phyloP scores from a whole-genome alignment of 2,113 vertebrate species.

The Herpailurus yagouaroundi region DNA sequence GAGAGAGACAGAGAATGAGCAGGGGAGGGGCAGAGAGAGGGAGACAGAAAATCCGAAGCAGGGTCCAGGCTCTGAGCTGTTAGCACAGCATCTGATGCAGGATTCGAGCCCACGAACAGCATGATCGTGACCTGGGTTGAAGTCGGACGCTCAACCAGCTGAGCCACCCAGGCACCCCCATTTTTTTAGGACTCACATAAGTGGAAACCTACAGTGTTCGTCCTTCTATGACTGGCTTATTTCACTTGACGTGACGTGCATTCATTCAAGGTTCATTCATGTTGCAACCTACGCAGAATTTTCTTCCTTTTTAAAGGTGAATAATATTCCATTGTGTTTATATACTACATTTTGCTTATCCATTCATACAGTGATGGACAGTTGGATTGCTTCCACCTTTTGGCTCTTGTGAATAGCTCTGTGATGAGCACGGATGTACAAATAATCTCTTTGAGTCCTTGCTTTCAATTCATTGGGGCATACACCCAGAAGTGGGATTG shows the following conservation, averaged over 20 bases:
- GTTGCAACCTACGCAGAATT: neutral
- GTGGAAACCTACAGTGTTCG: neutral
- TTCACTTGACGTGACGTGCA: neutral
- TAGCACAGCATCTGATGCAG: no score
- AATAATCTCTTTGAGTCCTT: neutral
- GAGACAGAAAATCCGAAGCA: no score
- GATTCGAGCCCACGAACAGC: no score
- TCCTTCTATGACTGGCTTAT: neutral
- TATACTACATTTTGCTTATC: neutral
- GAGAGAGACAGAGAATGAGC: no score
- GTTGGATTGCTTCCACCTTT: neutral
- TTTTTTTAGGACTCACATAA: neutral
- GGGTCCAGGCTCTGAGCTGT: no score
- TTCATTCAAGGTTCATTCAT: neutral
- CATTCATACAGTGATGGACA: neutral
- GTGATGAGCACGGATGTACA: neutral
- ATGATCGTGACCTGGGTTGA: no score
- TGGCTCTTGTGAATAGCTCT: neutral
- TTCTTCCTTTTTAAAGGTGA: slow-evolving; percentile 2
- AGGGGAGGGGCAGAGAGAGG: no score
- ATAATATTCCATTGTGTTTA: neutral
- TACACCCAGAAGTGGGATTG: neutral
- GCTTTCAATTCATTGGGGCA: neutral
- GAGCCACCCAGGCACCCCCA: no score
- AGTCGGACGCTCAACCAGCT: no score